phyloP scores from a whole-genome alignment of 1,140 invertebrate genomes.

The Drosophila erecta region DNA sequence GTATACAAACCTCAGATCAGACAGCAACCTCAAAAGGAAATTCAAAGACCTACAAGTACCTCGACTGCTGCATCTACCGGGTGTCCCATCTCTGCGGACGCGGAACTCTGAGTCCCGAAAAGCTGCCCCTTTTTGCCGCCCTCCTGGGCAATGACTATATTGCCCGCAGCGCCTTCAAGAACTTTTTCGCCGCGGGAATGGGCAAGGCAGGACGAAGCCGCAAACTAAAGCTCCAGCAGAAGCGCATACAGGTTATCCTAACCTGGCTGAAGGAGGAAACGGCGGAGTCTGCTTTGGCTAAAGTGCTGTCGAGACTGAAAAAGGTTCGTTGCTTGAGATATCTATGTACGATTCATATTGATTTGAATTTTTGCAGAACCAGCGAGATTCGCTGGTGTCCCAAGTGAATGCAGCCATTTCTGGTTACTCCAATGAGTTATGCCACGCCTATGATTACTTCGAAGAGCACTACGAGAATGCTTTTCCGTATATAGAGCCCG shows the following conservation, averaged over 20 bases:
- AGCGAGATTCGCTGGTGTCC: slow-evolving; percentile 85
- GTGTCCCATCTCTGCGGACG: slow-evolving; percentile 89
- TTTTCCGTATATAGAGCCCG: slow-evolving; percentile 45
- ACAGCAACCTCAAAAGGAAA: not conserved
- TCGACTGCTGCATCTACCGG: slow-evolving; percentile 90
- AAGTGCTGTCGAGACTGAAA: slow-evolving; percentile 87
- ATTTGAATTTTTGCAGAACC: slow-evolving; percentile 41
- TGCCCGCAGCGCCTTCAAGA: slow-evolving; percentile 87
- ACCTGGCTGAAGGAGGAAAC: slow-evolving; percentile 90
- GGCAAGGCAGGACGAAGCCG: slow-evolving; percentile 87
- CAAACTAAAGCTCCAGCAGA: slow-evolving; percentile 86
- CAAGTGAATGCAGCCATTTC: slow-evolving; percentile 88
- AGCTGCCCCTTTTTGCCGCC: slow-evolving; percentile 92
- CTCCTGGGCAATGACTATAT: slow-evolving; percentile 95
- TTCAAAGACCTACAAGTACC: slow-evolving; percentile 78
- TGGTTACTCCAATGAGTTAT: slow-evolving; percentile 87
- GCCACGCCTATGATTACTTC: slow-evolving; percentile 87
- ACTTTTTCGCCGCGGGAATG: slow-evolving; percentile 88
- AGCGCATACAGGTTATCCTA: slow-evolving; percentile 89
- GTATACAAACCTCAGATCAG: slow-evolving; percentile 30
- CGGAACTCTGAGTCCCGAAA: slow-evolving; percentile 87
- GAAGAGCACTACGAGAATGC: slow-evolving; percentile 77
- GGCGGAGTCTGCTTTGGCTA: slow-evolving; percentile 88
- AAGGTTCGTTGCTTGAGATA: slow-evolving; percentile 86
- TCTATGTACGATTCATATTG: slow-evolving; percentile 54